Conservation (phyloP, 2,797 vertebrate genomes). For the Darevskia nairensis region DNA sequence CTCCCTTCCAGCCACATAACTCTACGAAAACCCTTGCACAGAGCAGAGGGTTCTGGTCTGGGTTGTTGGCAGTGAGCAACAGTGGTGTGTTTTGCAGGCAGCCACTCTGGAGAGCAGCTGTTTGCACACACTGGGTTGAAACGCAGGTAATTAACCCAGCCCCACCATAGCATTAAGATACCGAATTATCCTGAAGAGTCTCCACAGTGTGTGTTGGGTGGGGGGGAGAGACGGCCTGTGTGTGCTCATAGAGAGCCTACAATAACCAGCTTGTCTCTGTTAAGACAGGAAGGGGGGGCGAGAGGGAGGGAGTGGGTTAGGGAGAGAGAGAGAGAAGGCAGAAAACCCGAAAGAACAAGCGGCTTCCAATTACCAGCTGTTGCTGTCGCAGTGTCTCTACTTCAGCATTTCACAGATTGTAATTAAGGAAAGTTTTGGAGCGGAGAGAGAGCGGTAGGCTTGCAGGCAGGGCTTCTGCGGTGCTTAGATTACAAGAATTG, state of each 20-base stretch:
- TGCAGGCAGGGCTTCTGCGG: not conserved
- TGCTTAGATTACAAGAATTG: not conserved
- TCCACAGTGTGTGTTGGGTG: too few species aligned
- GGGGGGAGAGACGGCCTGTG: not conserved
- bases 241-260: not conserved
- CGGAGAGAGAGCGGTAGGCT: not conserved
- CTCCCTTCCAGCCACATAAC: too few species aligned
- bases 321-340: too few species aligned
- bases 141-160: not conserved
- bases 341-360: not conserved
- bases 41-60: not conserved
- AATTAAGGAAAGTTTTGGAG: slow-evolving; percentile 19
- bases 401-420: slow-evolving; percentile 29
- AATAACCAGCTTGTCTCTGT: slow-evolving; percentile 10
- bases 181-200: not conserved
- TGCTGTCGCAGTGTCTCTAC: not conserved
- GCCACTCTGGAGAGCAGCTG: not conserved
- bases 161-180: not conserved
- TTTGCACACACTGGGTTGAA: not conserved
- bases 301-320: too few species aligned
- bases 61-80: not conserved
- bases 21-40: too few species aligned
- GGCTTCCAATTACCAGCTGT: slow-evolving; percentile 28
- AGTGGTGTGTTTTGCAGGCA: not conserved
- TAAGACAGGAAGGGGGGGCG: not conserved